Evolutionary conservation across 2,888 invertebrate genomes (phyloP), one percentile per base, ranked within the genome.

Genomic region (Microctonus brassicae): DNA sequence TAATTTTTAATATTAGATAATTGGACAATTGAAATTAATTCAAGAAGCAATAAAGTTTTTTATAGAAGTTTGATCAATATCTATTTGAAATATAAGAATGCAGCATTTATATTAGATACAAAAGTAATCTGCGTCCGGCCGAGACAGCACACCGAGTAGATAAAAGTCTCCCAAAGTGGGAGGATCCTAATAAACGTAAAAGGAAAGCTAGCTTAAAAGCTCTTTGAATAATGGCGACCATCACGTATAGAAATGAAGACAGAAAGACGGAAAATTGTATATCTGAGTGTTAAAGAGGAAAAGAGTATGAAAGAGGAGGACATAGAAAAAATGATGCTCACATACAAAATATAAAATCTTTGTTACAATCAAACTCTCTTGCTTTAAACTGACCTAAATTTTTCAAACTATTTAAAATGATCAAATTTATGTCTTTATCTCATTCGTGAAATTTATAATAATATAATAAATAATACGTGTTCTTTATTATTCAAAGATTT

Each of bases 141-240:
- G 64, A 58, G 63, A 67, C 61, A 69, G 66, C 61, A 71, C 57
- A 57, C 62, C 64, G 73, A 68, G 67, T 76, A 79, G 79, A 78
- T 80, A 79, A 81, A 80, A 81, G 80, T 77, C 79, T 76, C 76
- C 79, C 78, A 77, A 79, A 77, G 78, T 79, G 72, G 79, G 80
- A 81, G 80, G 78, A 78, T 83, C 80, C 82, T 81, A 83, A 83
- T 83, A 78, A 83, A 80, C 82, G 81, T 83, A 82, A 82, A 79
- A 78, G 82, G 78, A 73, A 80, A 80, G 78, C 78, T 77, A 79
- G 76, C 80, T 80, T 81, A 80, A 83, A 83, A 83, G 81, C 79
- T 80, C 81, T 76, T 78, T 77, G 79, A 81, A 81, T 83, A 83
- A 83, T 81, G 79, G 79, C 73, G 77, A 77, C 76, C 76, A 77